Conservation (phyloP, 1,140 invertebrate genomes). For the Aporrectodea caliginosa region DNA sequence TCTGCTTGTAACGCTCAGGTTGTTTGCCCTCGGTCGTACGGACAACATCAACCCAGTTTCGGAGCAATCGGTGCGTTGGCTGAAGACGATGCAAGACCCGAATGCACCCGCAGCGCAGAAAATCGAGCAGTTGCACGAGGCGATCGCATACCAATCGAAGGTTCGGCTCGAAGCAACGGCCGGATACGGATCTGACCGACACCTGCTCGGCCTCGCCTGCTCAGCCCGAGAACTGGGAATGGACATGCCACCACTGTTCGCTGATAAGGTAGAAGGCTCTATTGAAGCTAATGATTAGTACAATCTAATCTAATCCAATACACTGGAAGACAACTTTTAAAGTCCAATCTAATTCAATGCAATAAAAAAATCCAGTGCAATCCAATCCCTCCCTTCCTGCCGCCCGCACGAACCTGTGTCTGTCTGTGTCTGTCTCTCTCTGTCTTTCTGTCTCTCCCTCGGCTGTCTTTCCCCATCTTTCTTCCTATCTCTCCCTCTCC, state of each 20-base stretch:
- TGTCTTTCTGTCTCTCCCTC: too few species aligned
- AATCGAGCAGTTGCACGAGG: neutral
- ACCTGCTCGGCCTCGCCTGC: slow-evolving; percentile 14
- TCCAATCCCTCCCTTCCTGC: too few species aligned
- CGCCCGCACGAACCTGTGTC: too few species aligned
- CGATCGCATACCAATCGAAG: neutral
- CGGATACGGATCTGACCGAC: slow-evolving; percentile 12
- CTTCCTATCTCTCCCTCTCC: too few species aligned
- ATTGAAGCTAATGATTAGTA: too few species aligned
- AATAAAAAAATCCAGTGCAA: too few species aligned
- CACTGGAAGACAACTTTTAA: too few species aligned
- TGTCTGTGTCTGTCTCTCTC: too few species aligned
- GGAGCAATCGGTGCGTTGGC: neutral
- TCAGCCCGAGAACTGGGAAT: slow-evolving; percentile 10
- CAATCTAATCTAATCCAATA: too few species aligned
- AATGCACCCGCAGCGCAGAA: neutral
- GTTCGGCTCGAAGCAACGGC: slow-evolving; percentile 12
- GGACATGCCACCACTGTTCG: slow-evolving; percentile 6
- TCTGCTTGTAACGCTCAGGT: neutral
- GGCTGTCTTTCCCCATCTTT: too few species aligned
- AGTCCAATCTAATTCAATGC: too few species aligned
- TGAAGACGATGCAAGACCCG: slow-evolving; percentile 16
- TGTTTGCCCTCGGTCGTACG: slow-evolving; percentile 19
- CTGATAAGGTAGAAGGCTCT: slow-evolving; percentile 17
- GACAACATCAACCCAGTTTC: slow-evolving; percentile 27